A percentile compares a stretch with the other conserved stretches of the same genome.
phyloP scores from a whole-genome alignment of 2,113 vertebrate genomes.

The Rhinogobius similis region DNA sequence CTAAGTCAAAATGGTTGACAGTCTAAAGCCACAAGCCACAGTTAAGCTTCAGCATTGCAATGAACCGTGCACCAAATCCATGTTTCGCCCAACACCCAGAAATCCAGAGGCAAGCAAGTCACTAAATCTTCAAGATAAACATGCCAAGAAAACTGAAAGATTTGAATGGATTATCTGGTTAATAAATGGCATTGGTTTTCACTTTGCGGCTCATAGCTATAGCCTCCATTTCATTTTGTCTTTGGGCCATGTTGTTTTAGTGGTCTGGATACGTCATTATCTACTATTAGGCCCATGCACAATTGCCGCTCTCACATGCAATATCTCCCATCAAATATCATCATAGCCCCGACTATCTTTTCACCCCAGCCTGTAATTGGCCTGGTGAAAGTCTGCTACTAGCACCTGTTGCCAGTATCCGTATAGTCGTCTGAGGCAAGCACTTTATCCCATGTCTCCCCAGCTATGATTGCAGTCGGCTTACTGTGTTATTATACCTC shows the following conservation, averaged over 20 bases:
- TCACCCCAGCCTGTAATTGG: constrained; percentile 45
- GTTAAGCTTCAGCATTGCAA: constrained; percentile 69
- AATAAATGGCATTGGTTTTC: constrained; percentile 59
- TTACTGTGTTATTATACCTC: constrained; percentile 71
- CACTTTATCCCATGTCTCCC: constrained; percentile 75
- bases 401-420: constrained; percentile 71
- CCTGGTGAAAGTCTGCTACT: constrained; percentile 43
- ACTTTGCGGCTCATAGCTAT: constrained; percentile 35
- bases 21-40: constrained; percentile 72
- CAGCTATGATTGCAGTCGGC: constrained; percentile 73
- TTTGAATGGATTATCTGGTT: constrained; percentile 65
- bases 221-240: constrained; percentile 47
- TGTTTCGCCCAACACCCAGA: constrained; percentile 63
- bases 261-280: constrained; percentile 60
- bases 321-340: constrained; percentile 43
- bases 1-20: constrained; percentile 68
- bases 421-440: constrained; percentile 58
- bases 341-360: constrained; percentile 38
- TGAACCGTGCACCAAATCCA: constrained; percentile 72
- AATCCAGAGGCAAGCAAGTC: constrained; percentile 60
- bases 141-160: constrained; percentile 63
- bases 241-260: constrained; percentile 56
- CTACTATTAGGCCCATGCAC: constrained; percentile 60
- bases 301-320: constrained; percentile 49
- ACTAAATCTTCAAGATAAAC: constrained; percentile 75